Conservation (phyloP, 1,140 invertebrate genomes). For the Drosophila pachea region DNA sequence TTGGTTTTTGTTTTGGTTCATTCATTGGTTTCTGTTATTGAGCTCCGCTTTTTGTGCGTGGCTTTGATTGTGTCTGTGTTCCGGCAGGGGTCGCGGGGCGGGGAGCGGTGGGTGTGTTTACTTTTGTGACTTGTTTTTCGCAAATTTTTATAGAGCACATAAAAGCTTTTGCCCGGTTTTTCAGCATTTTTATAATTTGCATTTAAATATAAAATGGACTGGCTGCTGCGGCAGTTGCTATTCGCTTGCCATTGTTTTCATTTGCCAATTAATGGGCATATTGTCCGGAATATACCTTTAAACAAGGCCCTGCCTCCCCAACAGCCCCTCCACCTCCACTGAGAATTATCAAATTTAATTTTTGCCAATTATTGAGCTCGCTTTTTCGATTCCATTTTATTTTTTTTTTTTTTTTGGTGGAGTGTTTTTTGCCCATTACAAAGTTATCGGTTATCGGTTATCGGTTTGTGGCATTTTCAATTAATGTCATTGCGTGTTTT, state of each 20-base stretch:
- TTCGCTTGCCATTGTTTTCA: conserved; percentile 38
- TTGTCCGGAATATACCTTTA: conserved; percentile 52
- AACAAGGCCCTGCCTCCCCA: conserved; percentile 32
- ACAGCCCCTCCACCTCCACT: conserved; percentile 15
- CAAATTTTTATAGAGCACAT: conserved; percentile 62
- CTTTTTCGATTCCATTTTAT: background rate
- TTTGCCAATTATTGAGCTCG: conserved; percentile 32
- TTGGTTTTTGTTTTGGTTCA: conserved; percentile 34
- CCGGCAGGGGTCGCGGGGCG: conserved; percentile 31
- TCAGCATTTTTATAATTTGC: conserved; percentile 47
- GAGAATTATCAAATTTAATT: conserved; percentile 42
- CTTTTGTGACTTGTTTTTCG: conserved; percentile 56
- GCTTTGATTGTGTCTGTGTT: conserved; percentile 18
- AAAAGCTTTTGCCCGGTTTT: conserved; percentile 53
- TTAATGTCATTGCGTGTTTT: conserved; percentile 38
- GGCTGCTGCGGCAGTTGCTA: conserved; percentile 4
- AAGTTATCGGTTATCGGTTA: conserved; percentile 18
- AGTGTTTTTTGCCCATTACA: background rate
- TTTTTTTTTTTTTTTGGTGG: conserved; percentile 14
- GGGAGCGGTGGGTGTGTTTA: too few species aligned
- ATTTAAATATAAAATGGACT: conserved; percentile 40
- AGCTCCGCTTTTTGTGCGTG: conserved; percentile 37
- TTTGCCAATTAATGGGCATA: conserved; percentile 69
- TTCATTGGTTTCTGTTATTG: conserved; percentile 29
- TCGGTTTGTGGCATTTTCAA: conserved; percentile 40